Base-by-base conservation (phyloP, 2,113 vertebrate species). In the Eleginops maclovinus region DNA sequence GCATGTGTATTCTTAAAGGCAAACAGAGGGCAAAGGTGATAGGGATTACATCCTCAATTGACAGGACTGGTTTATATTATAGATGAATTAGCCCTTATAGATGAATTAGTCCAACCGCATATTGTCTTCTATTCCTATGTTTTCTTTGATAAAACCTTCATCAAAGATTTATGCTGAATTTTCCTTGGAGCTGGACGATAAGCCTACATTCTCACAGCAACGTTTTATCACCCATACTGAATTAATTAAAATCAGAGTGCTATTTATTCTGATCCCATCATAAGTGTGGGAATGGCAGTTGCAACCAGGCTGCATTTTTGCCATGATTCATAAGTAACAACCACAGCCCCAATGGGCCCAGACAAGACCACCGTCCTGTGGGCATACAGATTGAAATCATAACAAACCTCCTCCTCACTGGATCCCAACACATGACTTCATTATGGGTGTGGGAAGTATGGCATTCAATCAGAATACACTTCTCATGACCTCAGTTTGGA, bases 401-500 rank as follows among this genome's bases (percentile, higher is more conserved):
- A 92, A 89, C 83, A 90, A 90, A 75, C 78, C 80, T 88, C 88
- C 82, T 89, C 75, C 83, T 82, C 62, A 61, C 83, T 76, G 86
- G 77, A 84, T 89, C 86, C 84, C 77, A 82, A 79, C 84, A 89
- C 82, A 93, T 94, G 82, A 92, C 89, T 80, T 94, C 90, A 94
- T 82, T 76, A 60, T 86, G 91, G 92, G 92, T 88, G 91, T 90
- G 90, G 91, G 72, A 87, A 88, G 76, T 60, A 81, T 91, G 81
- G 88, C 75, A 61, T 85, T 86, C 78, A 77, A 87, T 91, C 87
- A 87, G 92, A 90, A 90, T 84, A 91, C 81, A 87, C 91, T 90
- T 83, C 74, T 91, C 83, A 74, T 92, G 89, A 91, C 84, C 82
- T 93, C 91, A 93, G 74, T 79, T 70, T 82, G 87, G 73, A 87